Percentiles rank a stretch among this genome's conserved stretches.
Conservation (phyloP, 2,113 vertebrate species). For the Lepus americanus region DNA sequence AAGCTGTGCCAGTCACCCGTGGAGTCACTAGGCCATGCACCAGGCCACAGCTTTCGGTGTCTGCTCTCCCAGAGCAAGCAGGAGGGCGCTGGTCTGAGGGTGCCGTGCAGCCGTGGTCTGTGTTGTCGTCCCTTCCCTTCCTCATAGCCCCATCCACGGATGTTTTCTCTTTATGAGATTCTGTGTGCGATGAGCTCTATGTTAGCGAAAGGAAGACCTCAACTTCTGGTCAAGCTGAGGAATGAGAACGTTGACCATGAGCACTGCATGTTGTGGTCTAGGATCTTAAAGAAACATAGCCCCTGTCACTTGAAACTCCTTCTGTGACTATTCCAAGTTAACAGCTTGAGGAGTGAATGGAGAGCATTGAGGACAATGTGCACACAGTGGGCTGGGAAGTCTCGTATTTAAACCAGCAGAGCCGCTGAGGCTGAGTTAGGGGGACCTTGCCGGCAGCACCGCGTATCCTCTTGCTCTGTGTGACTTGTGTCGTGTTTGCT, state of each 20-base stretch:
- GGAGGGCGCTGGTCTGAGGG: background rate
- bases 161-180: constrained; percentile 15
- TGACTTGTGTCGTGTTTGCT: background rate
- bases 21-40: background rate
- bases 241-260: background rate
- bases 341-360: background rate
- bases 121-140: background rate
- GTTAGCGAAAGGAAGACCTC: constrained; percentile 18
- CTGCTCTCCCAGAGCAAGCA: background rate
- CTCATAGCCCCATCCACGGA: background rate
- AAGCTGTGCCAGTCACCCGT: background rate
- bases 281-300: constrained; percentile 7
- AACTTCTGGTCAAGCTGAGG: background rate
- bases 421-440: background rate
- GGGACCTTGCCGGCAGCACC: background rate
- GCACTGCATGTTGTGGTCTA: background rate
- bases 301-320: background rate
- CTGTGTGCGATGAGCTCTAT: background rate
- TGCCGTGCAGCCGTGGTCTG: background rate
- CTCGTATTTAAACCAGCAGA: background rate
- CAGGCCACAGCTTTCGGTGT: background rate
- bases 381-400: background rate
- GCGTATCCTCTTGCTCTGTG: background rate
- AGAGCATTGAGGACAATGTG: background rate
- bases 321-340: background rate